Evolutionary conservation across 2,888 invertebrate species (phyloP).

Genomic region (Hololepta plana): DNA sequence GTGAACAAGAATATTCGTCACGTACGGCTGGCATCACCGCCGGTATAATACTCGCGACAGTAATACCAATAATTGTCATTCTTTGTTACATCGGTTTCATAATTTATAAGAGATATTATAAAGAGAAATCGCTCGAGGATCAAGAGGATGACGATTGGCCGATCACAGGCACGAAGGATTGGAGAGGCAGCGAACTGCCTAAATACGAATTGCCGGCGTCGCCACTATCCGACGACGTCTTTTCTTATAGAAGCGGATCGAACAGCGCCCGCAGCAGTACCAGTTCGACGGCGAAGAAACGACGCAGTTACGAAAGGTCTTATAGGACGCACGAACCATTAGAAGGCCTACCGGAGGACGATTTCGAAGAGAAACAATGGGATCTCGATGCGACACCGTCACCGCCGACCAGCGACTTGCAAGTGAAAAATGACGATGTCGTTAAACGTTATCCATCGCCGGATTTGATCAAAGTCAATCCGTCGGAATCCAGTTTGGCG

Average conservation of each 20-base stretch:
- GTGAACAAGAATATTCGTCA: constrained; percentile 61
- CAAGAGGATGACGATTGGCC: constrained; percentile 26
- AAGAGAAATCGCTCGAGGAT: not conserved
- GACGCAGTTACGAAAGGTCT: constrained; percentile 59
- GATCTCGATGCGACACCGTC: constrained; percentile 53
- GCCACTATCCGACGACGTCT: constrained; percentile 14
- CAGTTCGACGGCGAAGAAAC: constrained; percentile 32
- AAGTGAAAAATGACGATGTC: constrained; percentile 10
- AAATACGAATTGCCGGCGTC: constrained; percentile 9
- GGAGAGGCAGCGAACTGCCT: constrained; percentile 6
- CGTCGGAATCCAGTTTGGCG: constrained; percentile 12
- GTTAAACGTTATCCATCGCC: constrained; percentile 13
- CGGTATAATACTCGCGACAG: constrained; percentile 56
- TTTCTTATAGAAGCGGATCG: constrained; percentile 16
- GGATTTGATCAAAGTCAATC: constrained; percentile 11
- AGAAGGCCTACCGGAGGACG: constrained; percentile 46
- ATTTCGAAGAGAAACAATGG: constrained; percentile 68
- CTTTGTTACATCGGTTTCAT: constrained; percentile 40
- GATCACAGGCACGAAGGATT: no score
- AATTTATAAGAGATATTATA: constrained; percentile 34
- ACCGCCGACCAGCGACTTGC: no score
- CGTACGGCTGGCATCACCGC: constrained; percentile 59
- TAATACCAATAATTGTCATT: constrained; percentile 55
- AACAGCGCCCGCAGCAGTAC: constrained; percentile 15
- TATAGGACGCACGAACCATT: constrained; percentile 76